A percentile compares a stretch with the other conserved stretches of the same genome.
Conservation (phyloP, 2,113 vertebrate genomes). For the Malaclemys terrapin region DNA sequence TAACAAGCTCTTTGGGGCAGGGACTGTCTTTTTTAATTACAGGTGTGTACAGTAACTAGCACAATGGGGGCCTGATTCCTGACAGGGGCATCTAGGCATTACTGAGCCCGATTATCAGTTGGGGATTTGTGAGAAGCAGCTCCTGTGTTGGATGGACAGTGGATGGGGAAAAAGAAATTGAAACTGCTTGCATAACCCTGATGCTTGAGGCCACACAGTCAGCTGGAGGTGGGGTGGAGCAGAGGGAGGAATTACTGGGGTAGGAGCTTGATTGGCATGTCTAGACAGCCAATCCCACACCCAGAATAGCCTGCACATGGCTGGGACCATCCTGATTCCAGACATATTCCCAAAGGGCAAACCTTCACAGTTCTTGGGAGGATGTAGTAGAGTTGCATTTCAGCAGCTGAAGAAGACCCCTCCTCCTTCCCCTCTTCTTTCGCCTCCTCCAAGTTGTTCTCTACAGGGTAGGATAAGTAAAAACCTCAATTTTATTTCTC, state of each 20-base stretch:
- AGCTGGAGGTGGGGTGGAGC: background rate
- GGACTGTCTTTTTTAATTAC: background rate
- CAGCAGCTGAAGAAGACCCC: background rate
- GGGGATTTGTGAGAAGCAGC: background rate
- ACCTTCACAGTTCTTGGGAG: background rate
- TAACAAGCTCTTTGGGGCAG: background rate
- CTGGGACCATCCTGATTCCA: background rate
- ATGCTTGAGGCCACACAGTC: background rate
- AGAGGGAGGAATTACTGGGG: background rate
- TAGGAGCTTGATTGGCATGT: background rate
- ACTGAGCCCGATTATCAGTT: background rate
- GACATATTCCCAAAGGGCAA: background rate
- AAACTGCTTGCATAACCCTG: background rate
- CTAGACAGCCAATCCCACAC: background rate
- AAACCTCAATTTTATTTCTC: background rate
- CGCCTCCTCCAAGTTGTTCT: background rate
- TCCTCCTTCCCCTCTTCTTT: background rate
- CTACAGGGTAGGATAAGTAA: background rate
- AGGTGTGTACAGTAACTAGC: background rate
- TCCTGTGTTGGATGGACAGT: background rate
- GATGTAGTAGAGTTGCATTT: background rate
- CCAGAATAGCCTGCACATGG: background rate
- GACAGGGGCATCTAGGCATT: background rate
- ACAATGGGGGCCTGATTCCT: background rate
- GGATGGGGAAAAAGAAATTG: background rate